Conservation (phyloP, 1,140 invertebrate genomes). For the Papilio xuthus region DNA sequence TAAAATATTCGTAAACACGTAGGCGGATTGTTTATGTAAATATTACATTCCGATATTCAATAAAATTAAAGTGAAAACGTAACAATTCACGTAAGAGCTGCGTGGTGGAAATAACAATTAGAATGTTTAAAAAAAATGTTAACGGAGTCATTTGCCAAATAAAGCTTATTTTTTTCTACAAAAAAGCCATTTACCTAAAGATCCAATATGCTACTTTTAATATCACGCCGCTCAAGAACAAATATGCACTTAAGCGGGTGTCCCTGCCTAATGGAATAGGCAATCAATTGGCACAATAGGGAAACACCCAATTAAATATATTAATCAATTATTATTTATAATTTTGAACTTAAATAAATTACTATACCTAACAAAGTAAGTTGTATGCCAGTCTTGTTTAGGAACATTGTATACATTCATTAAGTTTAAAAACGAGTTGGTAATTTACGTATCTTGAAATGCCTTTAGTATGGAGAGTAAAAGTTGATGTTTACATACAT, state of each 20-base stretch:
- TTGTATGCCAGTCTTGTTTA: too few species aligned
- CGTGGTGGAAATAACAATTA: slow-evolving; percentile 1
- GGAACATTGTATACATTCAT: not conserved
- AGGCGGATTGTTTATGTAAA: not conserved
- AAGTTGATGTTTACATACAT: slow-evolving; percentile 2
- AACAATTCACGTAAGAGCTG: slow-evolving; percentile 1
- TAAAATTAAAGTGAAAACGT: slow-evolving; percentile 19
- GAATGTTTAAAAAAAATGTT: not conserved
- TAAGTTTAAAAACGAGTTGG: not conserved
- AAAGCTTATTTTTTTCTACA: not conserved
- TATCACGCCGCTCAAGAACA: too few species aligned
- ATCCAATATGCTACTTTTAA: too few species aligned
- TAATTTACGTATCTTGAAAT: not conserved
- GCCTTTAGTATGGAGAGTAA: not conserved
- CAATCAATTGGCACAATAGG: too few species aligned
- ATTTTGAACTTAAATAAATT: too few species aligned
- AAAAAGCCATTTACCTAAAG: too few species aligned
- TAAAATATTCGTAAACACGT: slow-evolving; percentile 18
- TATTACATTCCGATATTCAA: slow-evolving; percentile 19
- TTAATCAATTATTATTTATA: too few species aligned
- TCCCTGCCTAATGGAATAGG: too few species aligned
- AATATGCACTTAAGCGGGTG: too few species aligned
- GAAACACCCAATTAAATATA: too few species aligned
- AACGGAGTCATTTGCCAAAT: not conserved
- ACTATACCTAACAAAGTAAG: too few species aligned